Conservation (phyloP, 2,888 invertebrate genomes). For the Alsophila aescularia region DNA sequence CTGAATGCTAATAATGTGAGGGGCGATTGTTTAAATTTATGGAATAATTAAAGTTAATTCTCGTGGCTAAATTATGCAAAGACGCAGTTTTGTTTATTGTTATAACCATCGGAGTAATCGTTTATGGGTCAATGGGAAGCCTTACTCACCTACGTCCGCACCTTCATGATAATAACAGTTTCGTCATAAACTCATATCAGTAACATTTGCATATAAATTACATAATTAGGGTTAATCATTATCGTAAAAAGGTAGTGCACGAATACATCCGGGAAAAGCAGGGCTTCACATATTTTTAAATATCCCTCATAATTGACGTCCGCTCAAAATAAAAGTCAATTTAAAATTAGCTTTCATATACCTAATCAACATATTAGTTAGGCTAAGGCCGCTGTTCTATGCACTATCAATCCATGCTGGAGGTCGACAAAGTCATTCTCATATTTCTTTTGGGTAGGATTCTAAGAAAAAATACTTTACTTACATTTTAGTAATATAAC, state of each 20-base stretch:
- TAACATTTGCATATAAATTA: conserved; percentile 30
- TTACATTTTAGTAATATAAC: no score
- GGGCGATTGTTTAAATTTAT: conserved; percentile 76
- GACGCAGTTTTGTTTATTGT: conserved; percentile 60
- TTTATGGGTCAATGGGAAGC: conserved; percentile 33
- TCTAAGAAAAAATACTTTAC: no score
- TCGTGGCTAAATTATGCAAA: conserved; percentile 62
- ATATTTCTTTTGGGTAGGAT: no score
- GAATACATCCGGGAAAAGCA: neutral
- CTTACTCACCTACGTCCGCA: conserved; percentile 4
- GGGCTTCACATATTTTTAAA: neutral
- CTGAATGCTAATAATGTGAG: conserved; percentile 80
- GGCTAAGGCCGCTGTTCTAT: no score
- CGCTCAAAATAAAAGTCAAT: no score
- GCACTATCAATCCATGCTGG: no score
- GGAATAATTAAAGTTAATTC: conserved; percentile 80
- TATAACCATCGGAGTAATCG: conserved; percentile 53
- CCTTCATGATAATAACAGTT: conserved; percentile 20
- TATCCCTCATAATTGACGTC: neutral
- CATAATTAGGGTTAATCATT: conserved; percentile 4
- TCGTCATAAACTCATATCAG: conserved; percentile 22
- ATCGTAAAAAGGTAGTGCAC: conserved; percentile 10
- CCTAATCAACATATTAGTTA: no score
- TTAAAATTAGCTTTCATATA: no score
- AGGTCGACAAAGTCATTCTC: no score